phyloP scores from a whole-genome alignment of 1,140 invertebrate genomes.

The Calephelis virginiensis region DNA sequence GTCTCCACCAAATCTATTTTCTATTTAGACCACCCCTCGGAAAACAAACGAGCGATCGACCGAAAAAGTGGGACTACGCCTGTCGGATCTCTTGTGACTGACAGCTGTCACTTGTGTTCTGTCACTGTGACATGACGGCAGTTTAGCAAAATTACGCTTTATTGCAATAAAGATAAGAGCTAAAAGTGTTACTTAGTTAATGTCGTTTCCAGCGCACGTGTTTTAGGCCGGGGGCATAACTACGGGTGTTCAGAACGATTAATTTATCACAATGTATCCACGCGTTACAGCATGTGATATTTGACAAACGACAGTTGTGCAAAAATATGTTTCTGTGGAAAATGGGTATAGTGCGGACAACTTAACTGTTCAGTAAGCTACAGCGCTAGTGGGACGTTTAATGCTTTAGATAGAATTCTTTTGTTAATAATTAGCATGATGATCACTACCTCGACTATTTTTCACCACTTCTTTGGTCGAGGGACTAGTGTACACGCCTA shows the following conservation, averaged over 20 bases:
- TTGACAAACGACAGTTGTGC: slow-evolving; percentile 22
- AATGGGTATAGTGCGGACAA: not conserved
- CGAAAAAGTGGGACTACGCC: slow-evolving; percentile 55
- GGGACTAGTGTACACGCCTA: too few species aligned
- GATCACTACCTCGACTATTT: too few species aligned
- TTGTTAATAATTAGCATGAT: too few species aligned
- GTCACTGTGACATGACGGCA: slow-evolving; percentile 2
- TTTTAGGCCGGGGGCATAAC: slow-evolving; percentile 23
- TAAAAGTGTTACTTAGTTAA: slow-evolving; percentile 14
- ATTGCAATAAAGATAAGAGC: slow-evolving; percentile 4
- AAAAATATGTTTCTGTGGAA: slow-evolving; percentile 25
- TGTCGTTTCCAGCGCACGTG: slow-evolving; percentile 4
- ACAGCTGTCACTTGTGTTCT: slow-evolving; percentile 43
- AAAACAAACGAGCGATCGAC: slow-evolving; percentile 55
- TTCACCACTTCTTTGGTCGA: too few species aligned
- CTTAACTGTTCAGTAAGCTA: not conserved
- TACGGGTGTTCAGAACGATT: slow-evolving; percentile 26
- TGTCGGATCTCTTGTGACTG: slow-evolving; percentile 59
- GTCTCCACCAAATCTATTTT: slow-evolving; percentile 40
- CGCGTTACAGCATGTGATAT: slow-evolving; percentile 19
- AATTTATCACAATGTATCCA: slow-evolving; percentile 32
- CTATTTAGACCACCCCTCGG: slow-evolving; percentile 44
- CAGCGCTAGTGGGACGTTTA: too few species aligned
- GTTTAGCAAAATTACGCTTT: slow-evolving; percentile 8
- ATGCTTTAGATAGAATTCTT: too few species aligned